Evolutionary conservation across 2,113 vertebrate species (phyloP), one percentile per base, ranked within the genome.

Genomic region (Astatoreochromis straeleni): DNA sequence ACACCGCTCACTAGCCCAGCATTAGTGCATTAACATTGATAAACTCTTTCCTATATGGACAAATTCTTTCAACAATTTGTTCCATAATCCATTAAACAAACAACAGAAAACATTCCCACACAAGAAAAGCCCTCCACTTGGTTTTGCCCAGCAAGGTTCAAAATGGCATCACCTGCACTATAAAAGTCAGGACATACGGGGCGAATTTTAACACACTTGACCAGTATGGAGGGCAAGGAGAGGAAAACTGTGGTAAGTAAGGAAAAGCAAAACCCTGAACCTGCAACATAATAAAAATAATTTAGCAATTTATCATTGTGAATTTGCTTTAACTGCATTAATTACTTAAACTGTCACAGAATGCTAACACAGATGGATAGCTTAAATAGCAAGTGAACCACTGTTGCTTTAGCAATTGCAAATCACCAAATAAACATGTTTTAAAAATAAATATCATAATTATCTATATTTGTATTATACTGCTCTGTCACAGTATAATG

Each of bases 221-320:
- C 8, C 4, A 0, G 21, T 4, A 29, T 73, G 68, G 40, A 3
- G 13, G 11, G 31, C 2, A 24, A 10, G 14, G 1, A 16, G 8
- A 45, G 9, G 21, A 73, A 65, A 13, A 38, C 8, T 1, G 0
- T 29, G 40, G 68, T 73, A 73, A 73, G 68, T 24, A 29, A 47
- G 21, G 21, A 26, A 26, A 16, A 1, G 1, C 9, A 68, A 21
- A 2, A 47, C 21, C 4, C 2, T 17, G 7, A 47, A 47, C 21
- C 21, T 47, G 9, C n/a, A 29, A 17, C 4, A 17, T 73, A 73
- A 73, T 26, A 26, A 45, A 45, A 45, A 26, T 5, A 73, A 9
- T 45, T 24, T 45, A 45, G 68, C 21, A 26, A 24, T 24, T 42
- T 73, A 45, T 2, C 13, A 73, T 5, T 7, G 21, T 29, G 1